phyloP scores from a whole-genome alignment of 2,888 invertebrate species.

The Epiblema foenella region DNA sequence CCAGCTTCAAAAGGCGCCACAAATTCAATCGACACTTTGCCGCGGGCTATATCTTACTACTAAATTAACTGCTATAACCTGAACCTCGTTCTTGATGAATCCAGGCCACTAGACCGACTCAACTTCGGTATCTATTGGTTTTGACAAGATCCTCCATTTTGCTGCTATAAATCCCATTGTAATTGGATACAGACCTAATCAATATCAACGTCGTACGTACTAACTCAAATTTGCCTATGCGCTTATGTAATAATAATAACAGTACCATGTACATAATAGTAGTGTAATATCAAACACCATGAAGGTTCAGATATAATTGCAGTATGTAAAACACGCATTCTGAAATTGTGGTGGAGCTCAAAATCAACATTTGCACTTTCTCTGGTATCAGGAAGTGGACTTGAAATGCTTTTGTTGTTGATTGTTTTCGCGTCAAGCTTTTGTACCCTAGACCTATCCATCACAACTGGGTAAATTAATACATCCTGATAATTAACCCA shows the following conservation, averaged over 20 bases:
- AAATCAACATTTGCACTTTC: conserved; percentile 34
- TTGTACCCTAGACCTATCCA: background rate
- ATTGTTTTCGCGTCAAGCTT: background rate
- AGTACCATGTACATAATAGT: too few relatives aligned
- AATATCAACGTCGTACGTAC: background rate
- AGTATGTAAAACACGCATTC: background rate
- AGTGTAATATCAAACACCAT: background rate
- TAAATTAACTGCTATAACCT: conserved; percentile 34
- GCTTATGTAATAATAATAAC: too few relatives aligned
- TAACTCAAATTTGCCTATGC: background rate
- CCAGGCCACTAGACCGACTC: conserved; percentile 26
- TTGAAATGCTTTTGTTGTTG: too few relatives aligned
- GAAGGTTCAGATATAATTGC: background rate
- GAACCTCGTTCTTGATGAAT: conserved; percentile 27
- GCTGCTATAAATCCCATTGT: background rate
- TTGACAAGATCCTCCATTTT: conserved; percentile 21
- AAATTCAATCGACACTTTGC: conserved; percentile 18
- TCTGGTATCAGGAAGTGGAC: background rate
- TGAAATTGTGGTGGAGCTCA: conserved; percentile 1
- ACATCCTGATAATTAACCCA: conserved; percentile 9
- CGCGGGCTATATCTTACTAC: conserved; percentile 27
- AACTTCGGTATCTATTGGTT: conserved; percentile 39
- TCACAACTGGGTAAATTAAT: background rate
- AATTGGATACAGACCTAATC: background rate
- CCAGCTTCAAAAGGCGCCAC: conserved; percentile 23